A percentile compares a stretch with the other conserved stretches of the same genome.
Conservation (phyloP, 2,888 invertebrate genomes). For the Hyposoter didymator region DNA sequence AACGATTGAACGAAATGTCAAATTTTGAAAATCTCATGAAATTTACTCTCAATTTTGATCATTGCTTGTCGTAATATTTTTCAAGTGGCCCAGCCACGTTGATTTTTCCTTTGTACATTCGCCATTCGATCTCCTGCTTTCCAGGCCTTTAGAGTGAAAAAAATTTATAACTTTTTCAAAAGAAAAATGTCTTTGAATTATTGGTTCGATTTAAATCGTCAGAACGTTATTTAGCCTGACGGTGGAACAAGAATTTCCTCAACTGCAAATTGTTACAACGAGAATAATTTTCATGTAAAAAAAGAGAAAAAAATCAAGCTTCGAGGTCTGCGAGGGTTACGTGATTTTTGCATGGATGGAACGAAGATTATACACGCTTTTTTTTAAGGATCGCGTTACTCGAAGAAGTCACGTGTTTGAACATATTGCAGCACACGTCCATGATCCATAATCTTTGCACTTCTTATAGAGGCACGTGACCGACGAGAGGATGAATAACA, state of each 20-base stretch:
- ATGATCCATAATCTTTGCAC: slow-evolving; percentile 1
- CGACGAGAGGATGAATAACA: slow-evolving; percentile 16
- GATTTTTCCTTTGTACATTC: neutral
- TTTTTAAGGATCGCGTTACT: neutral
- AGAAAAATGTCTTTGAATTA: neutral
- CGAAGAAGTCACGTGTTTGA: slow-evolving; percentile 38
- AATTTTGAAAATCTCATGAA: too few relatives aligned
- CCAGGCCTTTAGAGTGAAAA: neutral
- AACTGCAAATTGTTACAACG: neutral
- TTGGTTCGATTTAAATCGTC: too few relatives aligned
- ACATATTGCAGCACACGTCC: slow-evolving; percentile 17
- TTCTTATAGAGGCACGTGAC: slow-evolving; percentile 47
- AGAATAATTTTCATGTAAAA: neutral
- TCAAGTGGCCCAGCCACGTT: too few relatives aligned
- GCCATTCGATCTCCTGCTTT: neutral
- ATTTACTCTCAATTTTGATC: too few relatives aligned
- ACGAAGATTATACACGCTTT: neutral
- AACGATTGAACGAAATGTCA: neutral
- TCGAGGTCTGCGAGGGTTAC: too few relatives aligned
- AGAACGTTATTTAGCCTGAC: too few relatives aligned
- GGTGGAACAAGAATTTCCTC: neutral
- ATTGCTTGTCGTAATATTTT: too few relatives aligned
- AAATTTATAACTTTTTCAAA: neutral
- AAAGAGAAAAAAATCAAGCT: neutral
- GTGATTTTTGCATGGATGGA: neutral